These are phyloP conservation scores for Ennomos fuscantarius DNA, from an alignment of 2,888 invertebrate genomes.

Conservation along the genomic window DNA sequence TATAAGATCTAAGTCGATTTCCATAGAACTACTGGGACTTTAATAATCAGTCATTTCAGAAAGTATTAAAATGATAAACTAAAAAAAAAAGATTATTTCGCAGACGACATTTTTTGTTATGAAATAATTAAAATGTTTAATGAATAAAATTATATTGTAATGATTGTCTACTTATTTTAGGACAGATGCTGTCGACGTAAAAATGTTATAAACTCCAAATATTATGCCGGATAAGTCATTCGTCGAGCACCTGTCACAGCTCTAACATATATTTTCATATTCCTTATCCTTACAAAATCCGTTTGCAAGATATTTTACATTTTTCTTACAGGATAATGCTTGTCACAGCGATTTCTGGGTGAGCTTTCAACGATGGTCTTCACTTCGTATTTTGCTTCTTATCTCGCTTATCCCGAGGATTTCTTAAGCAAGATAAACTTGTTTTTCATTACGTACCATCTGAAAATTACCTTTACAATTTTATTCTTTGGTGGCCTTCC, in stretches of 20 bases:
- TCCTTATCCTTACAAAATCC: slow-evolving; percentile 19
- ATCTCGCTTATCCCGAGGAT: not conserved
- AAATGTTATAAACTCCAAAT: not conserved
- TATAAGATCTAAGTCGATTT: no score
- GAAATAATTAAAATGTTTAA: no score
- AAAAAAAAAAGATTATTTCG: no score
- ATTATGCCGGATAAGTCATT: not conserved
- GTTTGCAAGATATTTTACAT: slow-evolving; percentile 20
- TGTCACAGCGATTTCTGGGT: slow-evolving; percentile 19
- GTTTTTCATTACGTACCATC: not conserved
- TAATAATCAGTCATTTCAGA: no score
- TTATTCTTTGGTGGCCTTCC: no score
- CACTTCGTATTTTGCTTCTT: not conserved
- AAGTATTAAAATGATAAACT: no score
- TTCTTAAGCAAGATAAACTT: not conserved
- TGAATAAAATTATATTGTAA: no score
- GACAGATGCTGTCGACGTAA: not conserved
- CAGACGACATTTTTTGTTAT: no score
- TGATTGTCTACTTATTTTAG: no score
- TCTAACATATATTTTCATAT: slow-evolving; percentile 7
- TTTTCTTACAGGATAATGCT: slow-evolving; percentile 21
- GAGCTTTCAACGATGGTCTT: slow-evolving; percentile 7
- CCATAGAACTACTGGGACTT: no score
- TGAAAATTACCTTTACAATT: no score
- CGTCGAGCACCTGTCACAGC: not conserved